These are phyloP conservation scores for Drosophila tsacasi DNA, from an alignment of 1,140 invertebrate genomes.

Conservation along the genomic window DNA sequence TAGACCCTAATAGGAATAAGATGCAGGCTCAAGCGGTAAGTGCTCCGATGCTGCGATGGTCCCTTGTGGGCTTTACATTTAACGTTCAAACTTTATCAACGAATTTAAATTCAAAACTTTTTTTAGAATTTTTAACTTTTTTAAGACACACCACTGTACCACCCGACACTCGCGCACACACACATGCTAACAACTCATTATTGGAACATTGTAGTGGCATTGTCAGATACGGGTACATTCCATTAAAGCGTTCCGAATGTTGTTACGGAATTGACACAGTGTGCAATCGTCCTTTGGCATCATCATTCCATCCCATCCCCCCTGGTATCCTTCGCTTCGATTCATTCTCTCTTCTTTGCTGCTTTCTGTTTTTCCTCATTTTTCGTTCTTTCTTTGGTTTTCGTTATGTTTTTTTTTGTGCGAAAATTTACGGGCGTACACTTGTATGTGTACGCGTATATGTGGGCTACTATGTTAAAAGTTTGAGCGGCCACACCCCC, in stretches of 20 bases:
- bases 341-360: constrained; percentile 30
- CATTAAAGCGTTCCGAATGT: constrained; percentile 41
- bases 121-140: background rate
- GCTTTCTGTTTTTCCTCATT: constrained; percentile 45
- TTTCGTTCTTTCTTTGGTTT: constrained; percentile 18
- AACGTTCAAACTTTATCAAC: no score
- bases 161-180: constrained; percentile 6
- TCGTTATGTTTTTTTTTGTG: constrained; percentile 24
- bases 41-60: no score
- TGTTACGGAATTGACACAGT: constrained; percentile 58
- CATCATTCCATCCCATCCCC: background rate
- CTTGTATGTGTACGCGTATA: constrained; percentile 45
- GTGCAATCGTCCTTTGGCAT: constrained; percentile 57
- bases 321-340: constrained; percentile 19
- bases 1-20: background rate
- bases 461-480: constrained; percentile 81
- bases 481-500: constrained; percentile 59
- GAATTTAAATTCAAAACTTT: background rate
- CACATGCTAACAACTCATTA: constrained; percentile 36
- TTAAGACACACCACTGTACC: constrained; percentile 14
- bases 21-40: background rate
- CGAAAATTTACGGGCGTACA: constrained; percentile 36
- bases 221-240: constrained; percentile 44
- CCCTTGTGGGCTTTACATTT: background rate
- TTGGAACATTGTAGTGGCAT: constrained; percentile 50